A percentile compares a stretch with the other conserved stretches of the same genome.
Conservation (phyloP, 2,113 vertebrate species). For the Urocitellus parryii region DNA sequence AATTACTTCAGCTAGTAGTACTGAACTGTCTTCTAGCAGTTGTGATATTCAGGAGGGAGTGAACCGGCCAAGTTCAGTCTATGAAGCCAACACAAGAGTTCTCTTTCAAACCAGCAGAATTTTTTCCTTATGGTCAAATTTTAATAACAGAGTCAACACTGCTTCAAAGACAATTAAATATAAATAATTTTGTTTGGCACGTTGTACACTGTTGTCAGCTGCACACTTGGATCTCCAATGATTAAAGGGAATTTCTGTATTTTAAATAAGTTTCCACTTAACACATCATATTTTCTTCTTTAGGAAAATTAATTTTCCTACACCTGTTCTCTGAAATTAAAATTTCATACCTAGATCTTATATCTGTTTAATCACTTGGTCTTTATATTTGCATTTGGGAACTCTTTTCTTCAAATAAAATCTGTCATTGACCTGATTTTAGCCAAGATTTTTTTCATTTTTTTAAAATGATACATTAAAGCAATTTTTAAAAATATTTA, state of each 20-base stretch:
- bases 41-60: background rate
- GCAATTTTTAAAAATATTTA: too few relatives aligned
- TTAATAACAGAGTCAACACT: background rate
- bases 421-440: background rate
- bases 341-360: background rate
- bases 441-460: background rate
- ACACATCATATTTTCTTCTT: background rate
- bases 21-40: too few relatives aligned
- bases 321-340: background rate
- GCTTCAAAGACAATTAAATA: background rate
- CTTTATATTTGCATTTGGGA: background rate
- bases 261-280: background rate
- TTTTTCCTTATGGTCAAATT: background rate
- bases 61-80: background rate
- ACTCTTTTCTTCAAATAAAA: background rate
- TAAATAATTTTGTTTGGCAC: background rate
- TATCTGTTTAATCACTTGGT: background rate
- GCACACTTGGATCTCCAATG: background rate
- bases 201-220: background rate
- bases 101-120: background rate
- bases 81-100: fast-evolving
- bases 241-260: background rate
- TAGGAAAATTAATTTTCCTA: background rate
- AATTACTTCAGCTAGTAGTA: background rate
- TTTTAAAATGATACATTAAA: background rate